Base-by-base conservation (phyloP, 2,113 vertebrate genomes). In the Lontra canadensis region DNA sequence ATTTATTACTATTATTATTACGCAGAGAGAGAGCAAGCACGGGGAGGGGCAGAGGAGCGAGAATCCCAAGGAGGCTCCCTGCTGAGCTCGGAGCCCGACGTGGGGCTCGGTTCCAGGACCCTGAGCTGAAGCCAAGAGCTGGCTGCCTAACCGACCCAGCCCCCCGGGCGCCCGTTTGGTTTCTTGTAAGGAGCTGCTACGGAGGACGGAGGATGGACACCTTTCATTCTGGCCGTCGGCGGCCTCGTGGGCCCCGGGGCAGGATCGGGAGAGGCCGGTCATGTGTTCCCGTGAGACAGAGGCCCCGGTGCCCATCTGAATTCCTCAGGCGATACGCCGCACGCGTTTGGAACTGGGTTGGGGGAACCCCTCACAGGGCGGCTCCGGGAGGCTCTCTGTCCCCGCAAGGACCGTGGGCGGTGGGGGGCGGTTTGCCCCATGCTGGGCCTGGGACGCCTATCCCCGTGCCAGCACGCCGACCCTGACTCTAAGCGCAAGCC, bases 391-490 rank as follows among this genome's bases (percentile, higher is more conserved):
- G 34, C 12, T 82, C 78, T 34, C 31, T 61, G 6, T n/a, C 55
- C 23, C 39, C 0, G 5, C 20, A 18, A 2, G 23, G 7, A 67
- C 8, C 0, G 0, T 0, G 26, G 55, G 65, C 3, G 7, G 31
- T 39, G 20, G 69, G 36, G 0, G 5, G n/a, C 39, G 71, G 10
- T 10, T 15, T 18, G 65, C 34, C 49, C 47, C 26, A 31, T 9
- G 12, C 47, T 8, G 0, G 3, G 23, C 23, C 4, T 12, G 1
- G 36, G 26, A 11, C 1, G 6, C 26, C 23, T 0, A 6, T 7
- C 25, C 39, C 7, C 1, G 14, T 3, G 2, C 13, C 20, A 39
- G 42, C 52, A 17, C 3, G 7, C 1, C 0, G 26, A 44, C 18
- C 42, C n/a, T 6, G 2, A 79, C 47, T 4, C 18, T 61, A 11